Percentiles rank a stretch among this genome's conserved stretches.
Evolutionary conservation across 2,113 vertebrate genomes (phyloP).

Genomic region (Polypterus senegalus): DNA sequence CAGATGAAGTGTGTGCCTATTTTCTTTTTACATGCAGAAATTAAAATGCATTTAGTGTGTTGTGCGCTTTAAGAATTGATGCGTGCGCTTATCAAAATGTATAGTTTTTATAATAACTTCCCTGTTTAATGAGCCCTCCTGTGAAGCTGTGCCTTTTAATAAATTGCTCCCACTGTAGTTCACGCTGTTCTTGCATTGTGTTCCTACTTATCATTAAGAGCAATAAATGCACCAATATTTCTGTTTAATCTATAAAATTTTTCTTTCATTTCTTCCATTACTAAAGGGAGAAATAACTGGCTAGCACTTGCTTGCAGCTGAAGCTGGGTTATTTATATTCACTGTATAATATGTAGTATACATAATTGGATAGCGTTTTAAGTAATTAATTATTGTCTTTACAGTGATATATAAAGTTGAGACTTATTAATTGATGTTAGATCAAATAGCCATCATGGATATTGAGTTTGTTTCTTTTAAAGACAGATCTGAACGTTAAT

Average conservation of each 20-base stretch:
- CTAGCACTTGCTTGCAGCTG: no score
- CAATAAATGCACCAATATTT: constrained; percentile 11
- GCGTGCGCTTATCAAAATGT: constrained; percentile 44
- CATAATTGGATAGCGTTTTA: no score
- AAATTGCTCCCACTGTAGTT: constrained; percentile 34
- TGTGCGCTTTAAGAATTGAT: constrained; percentile 33
- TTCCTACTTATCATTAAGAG: constrained; percentile 29
- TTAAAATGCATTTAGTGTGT: constrained; percentile 4
- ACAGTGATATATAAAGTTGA: no score
- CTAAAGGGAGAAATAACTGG: no score
- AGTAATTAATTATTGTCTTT: no score
- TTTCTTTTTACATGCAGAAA: not conserved
- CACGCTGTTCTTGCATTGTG: constrained; percentile 33
- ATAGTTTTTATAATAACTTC: constrained; percentile 34
- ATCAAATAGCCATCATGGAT: no score
- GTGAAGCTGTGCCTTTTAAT: constrained; percentile 45
- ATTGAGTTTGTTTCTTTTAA: no score
- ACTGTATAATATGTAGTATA: no score
- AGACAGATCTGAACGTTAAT: no score
- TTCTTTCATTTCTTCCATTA: not conserved
- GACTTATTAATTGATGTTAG: no score
- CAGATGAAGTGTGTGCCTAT: constrained; percentile 2
- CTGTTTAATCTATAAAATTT: constrained; percentile 12
- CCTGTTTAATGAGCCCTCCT: constrained; percentile 42
- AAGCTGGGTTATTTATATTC: no score